Evolutionary conservation across 2,797 vertebrate genomes (phyloP).

Genomic region (Tangara arthus): DNA sequence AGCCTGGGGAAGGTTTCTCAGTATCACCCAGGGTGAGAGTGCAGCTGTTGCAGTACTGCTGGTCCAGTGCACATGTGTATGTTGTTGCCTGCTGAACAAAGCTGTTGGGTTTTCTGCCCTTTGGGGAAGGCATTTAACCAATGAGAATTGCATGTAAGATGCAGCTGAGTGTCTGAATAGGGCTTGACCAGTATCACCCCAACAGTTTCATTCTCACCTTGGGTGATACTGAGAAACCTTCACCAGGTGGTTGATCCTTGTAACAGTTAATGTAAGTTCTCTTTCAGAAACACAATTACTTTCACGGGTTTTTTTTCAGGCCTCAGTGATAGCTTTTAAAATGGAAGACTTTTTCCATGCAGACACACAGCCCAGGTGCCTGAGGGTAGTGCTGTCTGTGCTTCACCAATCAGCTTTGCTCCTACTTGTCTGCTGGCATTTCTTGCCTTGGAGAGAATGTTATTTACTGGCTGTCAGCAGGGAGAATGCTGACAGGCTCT

Average conservation of each 20-base stretch:
- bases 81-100: neutral
- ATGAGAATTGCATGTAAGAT: neutral
- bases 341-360: neutral
- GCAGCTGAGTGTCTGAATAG: neutral
- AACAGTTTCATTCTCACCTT: constrained; percentile 53
- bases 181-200: constrained; percentile 15
- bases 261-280: constrained; percentile 48
- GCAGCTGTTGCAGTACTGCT: neutral
- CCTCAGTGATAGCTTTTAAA: constrained; percentile 12
- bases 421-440: neutral
- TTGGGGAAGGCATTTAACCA: neutral
- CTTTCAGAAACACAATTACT: constrained; percentile 34
- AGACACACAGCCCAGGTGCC: neutral
- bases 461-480: neutral
- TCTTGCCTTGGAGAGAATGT: neutral
- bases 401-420: neutral
- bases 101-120: neutral
- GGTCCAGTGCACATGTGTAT: neutral
- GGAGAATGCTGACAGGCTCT: neutral
- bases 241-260: neutral
- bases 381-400: neutral
- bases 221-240: constrained; percentile 54
- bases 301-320: constrained; percentile 6
- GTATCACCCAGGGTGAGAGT: constrained; percentile 29
- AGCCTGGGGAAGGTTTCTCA: constrained; percentile 37